Percentiles rank a stretch among this genome's conserved stretches.
phyloP scores from a whole-genome alignment of 2,888 invertebrate genomes.

The Agrochola lychnidis region DNA sequence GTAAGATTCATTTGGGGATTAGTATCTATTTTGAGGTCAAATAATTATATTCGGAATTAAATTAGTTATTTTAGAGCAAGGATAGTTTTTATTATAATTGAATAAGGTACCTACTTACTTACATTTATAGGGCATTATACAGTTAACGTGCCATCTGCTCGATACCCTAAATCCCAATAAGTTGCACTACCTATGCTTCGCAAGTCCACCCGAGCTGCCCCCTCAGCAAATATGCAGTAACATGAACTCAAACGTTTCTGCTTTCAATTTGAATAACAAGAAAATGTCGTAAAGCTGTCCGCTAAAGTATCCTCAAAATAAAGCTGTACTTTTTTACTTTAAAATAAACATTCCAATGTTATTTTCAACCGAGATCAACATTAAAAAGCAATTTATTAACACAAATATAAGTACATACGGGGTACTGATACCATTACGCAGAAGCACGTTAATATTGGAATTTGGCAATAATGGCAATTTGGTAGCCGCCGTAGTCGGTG shows the following conservation, averaged over 20 bases:
- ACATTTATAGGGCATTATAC: background rate
- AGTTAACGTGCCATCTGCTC: background rate
- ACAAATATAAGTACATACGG: conserved; percentile 9
- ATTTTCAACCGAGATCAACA: conserved; percentile 29
- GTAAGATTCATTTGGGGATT: too few species aligned
- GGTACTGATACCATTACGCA: conserved; percentile 25
- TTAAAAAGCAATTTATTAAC: conserved; percentile 27
- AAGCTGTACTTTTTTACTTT: conserved; percentile 13
- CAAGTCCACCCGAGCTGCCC: background rate
- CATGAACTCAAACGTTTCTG: conserved; percentile 10
- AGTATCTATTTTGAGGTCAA: too few species aligned
- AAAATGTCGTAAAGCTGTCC: conserved; percentile 10
- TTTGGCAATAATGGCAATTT: conserved; percentile 35
- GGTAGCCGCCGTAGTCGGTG: background rate
- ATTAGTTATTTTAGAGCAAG: too few species aligned
- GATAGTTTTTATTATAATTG: too few species aligned
- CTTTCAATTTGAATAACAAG: conserved; percentile 10
- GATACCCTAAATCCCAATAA: background rate
- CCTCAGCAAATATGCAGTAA: conserved; percentile 17
- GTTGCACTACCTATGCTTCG: background rate
- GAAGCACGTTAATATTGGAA: conserved; percentile 38
- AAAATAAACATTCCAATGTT: conserved; percentile 22
- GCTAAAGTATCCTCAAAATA: conserved; percentile 25
- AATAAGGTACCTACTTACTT: background rate
- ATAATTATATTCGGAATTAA: too few species aligned